These are phyloP conservation scores for Timandra comae DNA, from an alignment of 2,888 invertebrate genomes.

Conservation along the genomic window DNA sequence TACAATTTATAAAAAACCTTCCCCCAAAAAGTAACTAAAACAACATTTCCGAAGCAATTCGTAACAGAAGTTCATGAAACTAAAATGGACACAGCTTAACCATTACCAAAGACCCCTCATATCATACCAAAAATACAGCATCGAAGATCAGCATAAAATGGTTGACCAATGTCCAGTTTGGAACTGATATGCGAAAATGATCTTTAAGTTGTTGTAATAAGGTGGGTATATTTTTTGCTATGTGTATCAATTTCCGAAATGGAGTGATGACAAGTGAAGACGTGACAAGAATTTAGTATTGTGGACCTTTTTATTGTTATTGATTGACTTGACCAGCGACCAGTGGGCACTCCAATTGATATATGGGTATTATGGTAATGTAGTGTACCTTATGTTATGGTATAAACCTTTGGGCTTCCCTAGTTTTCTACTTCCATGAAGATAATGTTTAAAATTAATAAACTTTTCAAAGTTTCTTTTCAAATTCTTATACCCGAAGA, in stretches of 20 bases:
- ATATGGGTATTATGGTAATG: too few relatives aligned
- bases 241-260: slow-evolving; percentile 73
- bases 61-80: slow-evolving; percentile 56
- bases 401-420: too few relatives aligned
- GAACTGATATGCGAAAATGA: slow-evolving; percentile 22
- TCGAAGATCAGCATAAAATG: slow-evolving; percentile 35
- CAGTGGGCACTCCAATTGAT: slow-evolving; percentile 18
- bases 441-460: too few relatives aligned
- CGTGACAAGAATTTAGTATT: slow-evolving; percentile 63
- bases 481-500: too few relatives aligned
- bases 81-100: slow-evolving; percentile 46
- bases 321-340: slow-evolving; percentile 65
- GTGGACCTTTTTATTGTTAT: slow-evolving; percentile 63
- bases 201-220: slow-evolving; percentile 30
- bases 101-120: slow-evolving; percentile 18
- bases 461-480: too few relatives aligned
- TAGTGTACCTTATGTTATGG: too few relatives aligned
- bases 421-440: too few relatives aligned
- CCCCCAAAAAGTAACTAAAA: slow-evolving; percentile 44
- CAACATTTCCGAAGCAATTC: slow-evolving; percentile 64
- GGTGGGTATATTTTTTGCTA: slow-evolving; percentile 28
- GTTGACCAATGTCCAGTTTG: slow-evolving; percentile 15
- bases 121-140: not conserved
- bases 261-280: slow-evolving; percentile 60
- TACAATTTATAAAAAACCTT: too few relatives aligned